Base-by-base conservation (phyloP, 2,113 vertebrate species). In the Vicugna pacos region DNA sequence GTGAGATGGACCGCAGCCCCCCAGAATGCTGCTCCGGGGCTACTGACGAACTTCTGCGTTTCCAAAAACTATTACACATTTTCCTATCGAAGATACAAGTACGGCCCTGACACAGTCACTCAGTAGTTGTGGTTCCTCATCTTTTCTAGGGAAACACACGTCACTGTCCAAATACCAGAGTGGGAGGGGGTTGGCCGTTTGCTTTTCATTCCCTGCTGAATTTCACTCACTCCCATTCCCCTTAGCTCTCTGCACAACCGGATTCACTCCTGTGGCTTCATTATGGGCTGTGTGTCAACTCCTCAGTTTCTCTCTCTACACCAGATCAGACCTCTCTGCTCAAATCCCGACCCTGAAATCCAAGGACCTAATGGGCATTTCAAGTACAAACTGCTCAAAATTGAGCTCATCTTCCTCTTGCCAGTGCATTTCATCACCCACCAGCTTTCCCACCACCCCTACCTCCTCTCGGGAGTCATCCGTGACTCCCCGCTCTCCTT, bases 1-100 rank as follows among this genome's bases (percentile, higher is more conserved):
- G 91, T 60, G 93, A 85, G 46, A 89, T 4, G 46, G 87, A 80
- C 85, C 58, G 19, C 48, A 64, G 93, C 54, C 6, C 83, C 76
- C 82, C 62, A 16, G 92, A 62, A 79, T 46, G 30, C 95, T 38
- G 73, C 80, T 50, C n/a, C 62, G 12, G 48, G 50, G 69, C 80
- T 58, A 58, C 19, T n/a, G 42, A 56, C 86, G 64, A 52, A 85
- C 64, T 69, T 81, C 72, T 75, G 4, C 60, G 56, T 69, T 81
- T 58, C 62, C 48, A 75, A 75, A 90, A 60, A 70, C 14, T 9
- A 11, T 19, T 22, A n/a, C 5, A 13, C 58, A 67, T 62, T 48
- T 81, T 64, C 80, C 73, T 58, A 67, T 20, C 67, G 35, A 38
- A 48, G 7, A 65, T 10, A 35, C 48, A 58, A 64, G 67, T 13